These are phyloP conservation scores for Poliocrania exsul DNA, from an alignment of 2,797 vertebrate species.

Conservation along the genomic window DNA sequence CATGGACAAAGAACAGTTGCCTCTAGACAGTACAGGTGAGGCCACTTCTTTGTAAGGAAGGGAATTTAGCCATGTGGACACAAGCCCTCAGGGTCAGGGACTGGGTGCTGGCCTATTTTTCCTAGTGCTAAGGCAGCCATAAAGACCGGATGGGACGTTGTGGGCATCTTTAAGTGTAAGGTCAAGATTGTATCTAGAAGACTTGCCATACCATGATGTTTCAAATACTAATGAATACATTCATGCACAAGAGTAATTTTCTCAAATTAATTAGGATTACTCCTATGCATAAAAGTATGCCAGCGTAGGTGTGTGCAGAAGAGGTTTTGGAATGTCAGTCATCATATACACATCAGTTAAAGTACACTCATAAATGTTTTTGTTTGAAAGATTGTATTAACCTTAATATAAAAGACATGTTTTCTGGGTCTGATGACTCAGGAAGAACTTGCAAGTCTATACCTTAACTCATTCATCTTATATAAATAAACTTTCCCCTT, in stretches of 20 bases:
- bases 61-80: neutral
- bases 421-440: slow-evolving; percentile 67
- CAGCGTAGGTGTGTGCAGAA: slow-evolving; percentile 45
- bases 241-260: slow-evolving; percentile 48
- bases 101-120: neutral
- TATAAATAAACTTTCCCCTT: slow-evolving; percentile 61
- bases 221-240: slow-evolving; percentile 31
- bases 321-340: slow-evolving; percentile 54
- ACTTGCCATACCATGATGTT: neutral
- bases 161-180: neutral
- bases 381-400: slow-evolving; percentile 31
- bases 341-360: slow-evolving; percentile 60
- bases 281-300: slow-evolving; percentile 39
- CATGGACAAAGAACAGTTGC: neutral
- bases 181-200: slow-evolving; percentile 36
- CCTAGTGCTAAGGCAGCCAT: neutral
- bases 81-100: neutral
- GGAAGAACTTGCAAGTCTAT: slow-evolving; percentile 51
- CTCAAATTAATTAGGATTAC: slow-evolving; percentile 66
- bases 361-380: slow-evolving; percentile 44
- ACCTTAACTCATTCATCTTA: slow-evolving; percentile 56
- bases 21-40: neutral
- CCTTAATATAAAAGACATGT: slow-evolving; percentile 57
- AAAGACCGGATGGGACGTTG: neutral
- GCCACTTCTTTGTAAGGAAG: neutral